Percentiles rank a stretch among this genome's conserved stretches.
Conservation (phyloP, 2,113 vertebrate genomes). For the Ardeotis arabs region DNA sequence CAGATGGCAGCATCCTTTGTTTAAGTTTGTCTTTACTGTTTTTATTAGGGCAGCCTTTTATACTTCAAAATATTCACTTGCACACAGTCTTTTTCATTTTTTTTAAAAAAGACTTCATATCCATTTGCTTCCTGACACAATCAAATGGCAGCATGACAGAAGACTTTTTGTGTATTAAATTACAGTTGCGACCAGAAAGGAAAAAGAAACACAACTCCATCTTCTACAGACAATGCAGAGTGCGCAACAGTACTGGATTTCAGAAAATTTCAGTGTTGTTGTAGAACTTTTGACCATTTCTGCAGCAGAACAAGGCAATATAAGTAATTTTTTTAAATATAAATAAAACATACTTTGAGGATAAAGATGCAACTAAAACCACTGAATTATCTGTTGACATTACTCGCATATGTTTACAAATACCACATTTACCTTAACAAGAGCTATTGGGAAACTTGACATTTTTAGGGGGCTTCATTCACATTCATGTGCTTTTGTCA, state of each 20-base stretch:
- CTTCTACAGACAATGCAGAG: neutral
- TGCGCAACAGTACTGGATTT: neutral
- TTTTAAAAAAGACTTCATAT: neutral
- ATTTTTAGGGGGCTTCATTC: constrained; percentile 42
- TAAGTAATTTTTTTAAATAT: fast-evolving
- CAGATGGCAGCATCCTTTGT: neutral
- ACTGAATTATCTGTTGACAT: neutral
- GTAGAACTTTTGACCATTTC: neutral
- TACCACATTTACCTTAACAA: neutral
- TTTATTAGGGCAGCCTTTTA: neutral
- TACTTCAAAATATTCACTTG: neutral
- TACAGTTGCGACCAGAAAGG: neutral
- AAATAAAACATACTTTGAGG: neutral
- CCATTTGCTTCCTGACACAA: neutral
- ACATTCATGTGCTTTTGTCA: constrained; percentile 60
- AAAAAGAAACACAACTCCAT: neutral
- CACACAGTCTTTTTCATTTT: neutral
- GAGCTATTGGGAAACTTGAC: neutral
- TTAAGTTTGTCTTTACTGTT: neutral
- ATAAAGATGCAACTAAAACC: neutral
- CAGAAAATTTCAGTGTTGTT: neutral
- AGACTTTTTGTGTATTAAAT: neutral
- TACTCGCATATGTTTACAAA: constrained; percentile 18
- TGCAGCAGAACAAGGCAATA: neutral
- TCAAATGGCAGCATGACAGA: neutral